phyloP scores from a whole-genome alignment of 2,797 vertebrate genomes.

The Anguilla anguilla region DNA sequence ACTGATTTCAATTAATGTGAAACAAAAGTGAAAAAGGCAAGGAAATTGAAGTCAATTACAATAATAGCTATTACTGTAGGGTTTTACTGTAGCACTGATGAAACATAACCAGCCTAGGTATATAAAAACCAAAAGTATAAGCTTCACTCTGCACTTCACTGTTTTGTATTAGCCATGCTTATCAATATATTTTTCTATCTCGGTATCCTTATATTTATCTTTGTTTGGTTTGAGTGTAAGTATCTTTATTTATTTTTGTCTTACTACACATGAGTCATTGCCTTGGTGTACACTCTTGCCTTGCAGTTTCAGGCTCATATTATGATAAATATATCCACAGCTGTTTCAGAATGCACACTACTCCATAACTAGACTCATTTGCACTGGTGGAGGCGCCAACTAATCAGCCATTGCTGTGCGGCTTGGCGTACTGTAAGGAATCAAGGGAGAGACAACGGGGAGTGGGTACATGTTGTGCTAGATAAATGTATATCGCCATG shows the following conservation, averaged over 20 bases:
- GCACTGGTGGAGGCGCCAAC: background rate
- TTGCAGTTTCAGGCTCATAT: background rate
- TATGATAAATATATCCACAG: background rate
- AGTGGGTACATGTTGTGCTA: background rate
- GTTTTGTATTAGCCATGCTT: background rate
- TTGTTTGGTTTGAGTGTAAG: background rate
- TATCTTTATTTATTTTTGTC: background rate
- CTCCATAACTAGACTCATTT: background rate
- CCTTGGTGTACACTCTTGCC: background rate
- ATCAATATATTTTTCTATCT: background rate
- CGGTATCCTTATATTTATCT: background rate
- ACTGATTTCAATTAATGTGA: background rate
- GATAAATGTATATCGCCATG: background rate
- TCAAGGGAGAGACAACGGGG: background rate
- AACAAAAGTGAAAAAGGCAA: background rate
- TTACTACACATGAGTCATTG: background rate
- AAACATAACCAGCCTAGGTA: background rate
- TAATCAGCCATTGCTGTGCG: background rate
- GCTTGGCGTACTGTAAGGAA: background rate
- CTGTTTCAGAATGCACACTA: background rate
- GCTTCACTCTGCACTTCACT: background rate
- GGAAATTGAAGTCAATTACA: background rate
- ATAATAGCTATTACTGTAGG: background rate
- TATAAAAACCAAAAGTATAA: background rate
- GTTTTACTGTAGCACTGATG: background rate